Conservation (phyloP, 2,797 vertebrate genomes). For the Hafferia zeledoni region DNA sequence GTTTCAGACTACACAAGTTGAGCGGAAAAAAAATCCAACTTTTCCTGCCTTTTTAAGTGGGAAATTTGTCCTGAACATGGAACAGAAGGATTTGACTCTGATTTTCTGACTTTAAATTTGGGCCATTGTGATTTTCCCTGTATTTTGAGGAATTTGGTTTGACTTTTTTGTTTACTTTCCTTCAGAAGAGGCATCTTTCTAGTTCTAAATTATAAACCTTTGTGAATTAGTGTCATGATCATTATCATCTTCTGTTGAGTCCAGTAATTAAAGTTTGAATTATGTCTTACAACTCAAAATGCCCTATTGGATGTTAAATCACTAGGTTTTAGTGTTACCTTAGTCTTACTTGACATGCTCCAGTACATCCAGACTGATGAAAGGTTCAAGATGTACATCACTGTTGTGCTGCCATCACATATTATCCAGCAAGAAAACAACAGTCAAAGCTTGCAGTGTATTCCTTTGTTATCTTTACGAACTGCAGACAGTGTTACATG, state of each 20-base stretch:
- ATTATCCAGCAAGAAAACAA: background rate
- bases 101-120: background rate
- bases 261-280: background rate
- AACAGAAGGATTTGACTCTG: background rate
- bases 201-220: background rate
- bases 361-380: background rate
- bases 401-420: background rate
- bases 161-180: background rate
- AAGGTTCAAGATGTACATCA: background rate
- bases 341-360: background rate
- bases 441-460: background rate
- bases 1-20: background rate
- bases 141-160: background rate
- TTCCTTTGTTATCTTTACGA: background rate
- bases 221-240: background rate
- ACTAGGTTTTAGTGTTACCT: background rate
- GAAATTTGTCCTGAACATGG: background rate
- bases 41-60: background rate
- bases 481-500: background rate
- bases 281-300: background rate
- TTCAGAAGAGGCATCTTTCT: background rate
- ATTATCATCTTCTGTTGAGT: background rate
- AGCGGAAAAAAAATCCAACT: background rate
- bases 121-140: background rate
- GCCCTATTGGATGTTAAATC: background rate